Evolutionary conservation across 2,797 vertebrate species (phyloP), one percentile per base, ranked within the genome.

Genomic region (Atherinosoma microstoma): DNA sequence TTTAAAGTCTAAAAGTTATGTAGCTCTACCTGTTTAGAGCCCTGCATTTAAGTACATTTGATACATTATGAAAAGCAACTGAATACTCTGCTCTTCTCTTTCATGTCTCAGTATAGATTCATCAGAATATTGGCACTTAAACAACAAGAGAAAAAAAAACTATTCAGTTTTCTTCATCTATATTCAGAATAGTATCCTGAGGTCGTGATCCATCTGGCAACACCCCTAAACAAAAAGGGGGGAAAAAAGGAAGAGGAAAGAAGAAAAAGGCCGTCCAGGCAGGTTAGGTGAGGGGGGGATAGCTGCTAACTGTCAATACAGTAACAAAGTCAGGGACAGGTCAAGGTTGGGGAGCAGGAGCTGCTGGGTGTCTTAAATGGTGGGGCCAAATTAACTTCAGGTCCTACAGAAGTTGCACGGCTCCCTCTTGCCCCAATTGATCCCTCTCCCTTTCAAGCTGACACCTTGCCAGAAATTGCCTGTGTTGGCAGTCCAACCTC

Each of bases 361-460:
- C 38, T 63, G 24, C 36, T 72, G 30, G 58, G 53, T 62, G 57
- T 75, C 84, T 82, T 89, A 80, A 83, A 66, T 58, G 22, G 29
- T 58, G 59, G 38, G 63, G 69, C 64, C 73, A 83, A 87, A 86
- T 89, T 85, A 86, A 68, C 68, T 30, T 12, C 62, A 40, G 68
- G 67, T 62, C 64, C 69, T 36, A 6, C 38, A 64, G 59, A 73
- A 72, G 80, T 77, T 66, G 66, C 70, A 42, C 0, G 12, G 38
- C 64, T 78, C 30, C 51, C 68, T 54, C 62, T 82, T 81, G 80
- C 86, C 65, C 82, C 80, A 82, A 71, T 84, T 89, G 79, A 92
- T 76, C 85, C 83, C 74, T 10, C 49, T 66, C 80, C 38, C 62
- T 49, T 62, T 38, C 67, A 80, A 78, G 75, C 30, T 63, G 51